phyloP scores from a whole-genome alignment of 2,888 invertebrate species.

The Apeira syringaria region DNA sequence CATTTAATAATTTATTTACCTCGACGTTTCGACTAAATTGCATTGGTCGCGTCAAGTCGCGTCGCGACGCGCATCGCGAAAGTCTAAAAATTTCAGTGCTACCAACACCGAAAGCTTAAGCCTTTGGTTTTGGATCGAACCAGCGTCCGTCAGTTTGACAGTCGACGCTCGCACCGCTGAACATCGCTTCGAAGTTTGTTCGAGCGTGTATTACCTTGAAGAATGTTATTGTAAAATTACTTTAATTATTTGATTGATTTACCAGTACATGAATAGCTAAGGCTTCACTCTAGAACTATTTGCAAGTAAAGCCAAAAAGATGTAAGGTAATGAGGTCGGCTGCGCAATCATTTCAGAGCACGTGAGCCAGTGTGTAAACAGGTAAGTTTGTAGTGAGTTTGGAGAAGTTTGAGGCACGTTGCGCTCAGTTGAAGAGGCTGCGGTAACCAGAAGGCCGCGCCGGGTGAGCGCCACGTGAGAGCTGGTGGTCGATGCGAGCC shows the following conservation, averaged over 20 bases:
- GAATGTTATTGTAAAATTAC: no score
- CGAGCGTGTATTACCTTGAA: no score
- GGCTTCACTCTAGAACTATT: conserved; percentile 41
- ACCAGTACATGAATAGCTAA: conserved; percentile 26
- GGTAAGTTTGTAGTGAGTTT: conserved; percentile 61
- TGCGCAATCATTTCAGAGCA: conserved; percentile 56
- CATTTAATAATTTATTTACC: no score
- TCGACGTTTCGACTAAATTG: no score
- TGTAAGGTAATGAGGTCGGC: conserved; percentile 39
- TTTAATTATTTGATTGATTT: background rate
- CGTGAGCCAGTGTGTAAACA: conserved; percentile 51
- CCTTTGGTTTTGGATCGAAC: no score
- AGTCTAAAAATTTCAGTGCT: no score
- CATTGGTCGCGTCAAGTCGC: no score
- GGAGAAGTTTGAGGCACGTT: conserved; percentile 66
- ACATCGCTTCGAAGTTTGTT: no score
- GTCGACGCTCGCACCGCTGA: no score
- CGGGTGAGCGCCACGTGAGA: conserved; percentile 44
- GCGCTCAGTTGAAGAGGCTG: conserved; percentile 57
- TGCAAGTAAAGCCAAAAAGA: conserved; percentile 47
- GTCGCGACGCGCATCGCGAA: no score
- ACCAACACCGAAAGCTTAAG: no score
- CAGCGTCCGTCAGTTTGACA: no score
- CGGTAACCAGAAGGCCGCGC: conserved; percentile 56
- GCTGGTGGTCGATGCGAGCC: conserved; percentile 16